Evolutionary conservation across 2,113 vertebrate genomes (phyloP), one percentile per base, ranked within the genome.

Genomic region (Vimba vimba): DNA sequence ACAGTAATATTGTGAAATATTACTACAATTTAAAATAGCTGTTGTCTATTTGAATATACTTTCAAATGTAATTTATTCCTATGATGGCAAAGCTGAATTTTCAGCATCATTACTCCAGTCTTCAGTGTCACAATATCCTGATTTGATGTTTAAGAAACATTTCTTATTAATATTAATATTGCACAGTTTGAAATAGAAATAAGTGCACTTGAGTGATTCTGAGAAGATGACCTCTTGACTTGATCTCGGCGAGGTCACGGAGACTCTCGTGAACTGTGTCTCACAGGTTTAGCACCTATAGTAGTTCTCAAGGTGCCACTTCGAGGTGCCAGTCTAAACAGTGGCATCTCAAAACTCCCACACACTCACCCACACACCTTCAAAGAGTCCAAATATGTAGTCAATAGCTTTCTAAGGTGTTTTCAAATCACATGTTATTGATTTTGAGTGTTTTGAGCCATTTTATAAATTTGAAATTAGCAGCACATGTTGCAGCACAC

Each of bases 281-380:
- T 62, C 81, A 17, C 57, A 59, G 74, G 27, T 30, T 79, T 86
- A 74, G 43, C 78, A 74, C 77, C 76, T 75, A 57, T 57, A 19
- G 69, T 50, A 3, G 83, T 82, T 76, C 45, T 69, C 33, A 50
- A 82, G 69, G 19, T 62, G 62, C 80, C 83, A 78, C 2, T 36
- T 27, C 9, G 30, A 82, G 78, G 71, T 82, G 71, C 73, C 79
- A 88, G 79, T 69, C 71, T 71, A 83, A 83, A 78, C 86, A 74
- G 43, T 39, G 27, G 47, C 4, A 55, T 83, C 25, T 79, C 74
- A 71, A 73, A 87, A 87, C 75, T 78, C 86, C 74, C 62, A 79
- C 62, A 79, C 15, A 17, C 50, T 25, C 19, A n/a, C 36, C 10
- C 47, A 76, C 39, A 71, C 33, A 23, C 4, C 23, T 73, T 66